These are phyloP conservation scores for Oreamnos americanus DNA, from an alignment of 2,113 vertebrate genomes.

Conservation along the genomic window DNA sequence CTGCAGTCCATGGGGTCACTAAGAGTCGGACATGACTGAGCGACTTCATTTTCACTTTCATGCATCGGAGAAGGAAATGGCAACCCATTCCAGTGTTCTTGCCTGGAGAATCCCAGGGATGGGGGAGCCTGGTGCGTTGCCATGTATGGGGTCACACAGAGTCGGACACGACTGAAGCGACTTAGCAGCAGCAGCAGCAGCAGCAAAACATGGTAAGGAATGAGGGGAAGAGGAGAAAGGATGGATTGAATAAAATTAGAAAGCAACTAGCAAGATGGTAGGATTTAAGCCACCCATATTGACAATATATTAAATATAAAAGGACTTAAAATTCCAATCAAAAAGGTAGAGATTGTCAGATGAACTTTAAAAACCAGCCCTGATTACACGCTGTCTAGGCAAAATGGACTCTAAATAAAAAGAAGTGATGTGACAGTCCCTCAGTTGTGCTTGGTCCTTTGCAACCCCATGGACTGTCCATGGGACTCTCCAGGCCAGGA, in stretches of 20 bases:
- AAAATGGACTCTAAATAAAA: not conserved
- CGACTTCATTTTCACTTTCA: too few relatives aligned
- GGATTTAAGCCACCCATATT: not conserved
- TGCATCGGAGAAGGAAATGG: too few relatives aligned
- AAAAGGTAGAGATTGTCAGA: not conserved
- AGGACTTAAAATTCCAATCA: not conserved
- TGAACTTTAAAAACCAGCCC: not conserved
- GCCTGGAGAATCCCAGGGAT: too few relatives aligned
- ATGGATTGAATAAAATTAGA: not conserved
- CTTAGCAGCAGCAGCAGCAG: too few relatives aligned
- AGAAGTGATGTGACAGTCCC: fast-evolving
- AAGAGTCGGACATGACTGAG: too few relatives aligned
- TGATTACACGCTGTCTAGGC: too few relatives aligned
- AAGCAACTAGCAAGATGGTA: not conserved
- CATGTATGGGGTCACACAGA: too few relatives aligned
- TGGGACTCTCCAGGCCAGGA: not conserved
- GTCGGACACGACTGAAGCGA: too few relatives aligned
- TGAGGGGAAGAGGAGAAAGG: not conserved
- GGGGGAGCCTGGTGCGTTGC: too few relatives aligned
- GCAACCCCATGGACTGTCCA: not conserved
- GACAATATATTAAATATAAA: not conserved
- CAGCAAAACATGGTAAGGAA: not conserved
- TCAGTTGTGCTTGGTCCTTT: not conserved
- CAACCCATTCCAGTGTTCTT: too few relatives aligned
- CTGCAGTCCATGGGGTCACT: too few relatives aligned